Conservation (phyloP, 2,888 invertebrate genomes). For the Zeuzera pyrina region DNA sequence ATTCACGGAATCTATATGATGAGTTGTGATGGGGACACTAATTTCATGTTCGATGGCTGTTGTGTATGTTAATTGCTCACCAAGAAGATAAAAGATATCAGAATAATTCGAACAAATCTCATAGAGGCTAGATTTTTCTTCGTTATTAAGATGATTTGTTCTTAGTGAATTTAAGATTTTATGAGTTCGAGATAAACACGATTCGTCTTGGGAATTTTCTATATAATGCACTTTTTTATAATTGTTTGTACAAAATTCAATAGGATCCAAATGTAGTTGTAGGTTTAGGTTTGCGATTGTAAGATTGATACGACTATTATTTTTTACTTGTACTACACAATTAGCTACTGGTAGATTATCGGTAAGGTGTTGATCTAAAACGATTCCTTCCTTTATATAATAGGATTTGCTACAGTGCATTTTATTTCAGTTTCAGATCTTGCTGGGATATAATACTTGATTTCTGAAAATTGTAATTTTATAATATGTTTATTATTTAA, state of each 20-base stretch:
- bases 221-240: neutral
- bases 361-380: neutral
- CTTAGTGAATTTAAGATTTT: neutral
- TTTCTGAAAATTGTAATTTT: constrained; percentile 10
- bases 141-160: neutral
- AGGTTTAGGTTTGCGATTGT: neutral
- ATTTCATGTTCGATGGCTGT: constrained; percentile 1
- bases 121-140: neutral
- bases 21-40: constrained; percentile 2
- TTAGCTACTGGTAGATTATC: neutral
- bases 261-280: constrained; percentile 4
- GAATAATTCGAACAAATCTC: neutral
- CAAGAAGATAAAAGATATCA: neutral
- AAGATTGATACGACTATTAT: neutral
- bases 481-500: constrained; percentile 1
- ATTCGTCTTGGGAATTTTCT: neutral
- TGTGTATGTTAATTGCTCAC: neutral
- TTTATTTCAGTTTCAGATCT: constrained; percentile 17
- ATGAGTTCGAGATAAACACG: neutral
- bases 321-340: neutral
- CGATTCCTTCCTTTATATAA: neutral
- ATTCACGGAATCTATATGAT: constrained; percentile 16
- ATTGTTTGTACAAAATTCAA: neutral
- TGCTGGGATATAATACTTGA: constrained; percentile 9
- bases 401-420: neutral